Evolutionary conservation across 2,888 invertebrate genomes (phyloP).

Genomic region (Lordiphosa fenestrarum): DNA sequence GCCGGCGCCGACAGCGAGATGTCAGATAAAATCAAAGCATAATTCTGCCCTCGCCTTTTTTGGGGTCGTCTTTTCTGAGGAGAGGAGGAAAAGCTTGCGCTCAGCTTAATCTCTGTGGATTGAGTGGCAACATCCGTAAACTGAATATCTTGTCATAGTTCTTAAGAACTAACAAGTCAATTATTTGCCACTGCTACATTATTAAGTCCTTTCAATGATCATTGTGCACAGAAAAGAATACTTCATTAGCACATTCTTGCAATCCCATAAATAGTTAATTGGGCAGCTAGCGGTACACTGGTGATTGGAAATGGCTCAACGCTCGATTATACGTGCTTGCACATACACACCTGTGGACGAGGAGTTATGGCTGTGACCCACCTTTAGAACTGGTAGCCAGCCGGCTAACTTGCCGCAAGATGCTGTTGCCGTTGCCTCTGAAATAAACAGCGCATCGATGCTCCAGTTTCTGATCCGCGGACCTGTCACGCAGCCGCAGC

Average conservation of each 20-base stretch:
- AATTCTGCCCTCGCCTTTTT: too few relatives aligned
- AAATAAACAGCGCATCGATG: conserved; percentile 59
- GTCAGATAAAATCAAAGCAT: too few relatives aligned
- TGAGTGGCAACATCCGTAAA: too few relatives aligned
- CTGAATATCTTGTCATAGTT: too few relatives aligned
- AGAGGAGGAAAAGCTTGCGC: too few relatives aligned
- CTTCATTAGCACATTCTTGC: conserved; percentile 58
- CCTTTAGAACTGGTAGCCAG: conserved; percentile 71
- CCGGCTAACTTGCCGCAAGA: conserved; percentile 19
- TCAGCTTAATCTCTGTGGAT: too few relatives aligned
- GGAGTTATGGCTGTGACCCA: conserved; percentile 77
- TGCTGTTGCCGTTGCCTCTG: conserved; percentile 29
- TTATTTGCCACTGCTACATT: conserved; percentile 4
- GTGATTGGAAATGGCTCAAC: conserved; percentile 59
- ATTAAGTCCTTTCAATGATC: conserved; percentile 15
- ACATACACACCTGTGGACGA: conserved; percentile 25
- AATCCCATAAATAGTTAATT: conserved; percentile 58
- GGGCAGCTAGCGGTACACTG: conserved; percentile 60
- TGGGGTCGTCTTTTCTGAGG: too few relatives aligned
- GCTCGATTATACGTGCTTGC: conserved; percentile 26
- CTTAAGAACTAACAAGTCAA: not conserved
- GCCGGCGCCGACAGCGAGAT: too few relatives aligned
- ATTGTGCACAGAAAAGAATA: conserved; percentile 14
- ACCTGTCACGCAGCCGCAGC: conserved; percentile 75
- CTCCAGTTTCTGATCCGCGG: conserved; percentile 72